These are phyloP conservation scores for Vollenhovia emeryi DNA, from an alignment of 1,140 invertebrate species.

Conservation along the genomic window DNA sequence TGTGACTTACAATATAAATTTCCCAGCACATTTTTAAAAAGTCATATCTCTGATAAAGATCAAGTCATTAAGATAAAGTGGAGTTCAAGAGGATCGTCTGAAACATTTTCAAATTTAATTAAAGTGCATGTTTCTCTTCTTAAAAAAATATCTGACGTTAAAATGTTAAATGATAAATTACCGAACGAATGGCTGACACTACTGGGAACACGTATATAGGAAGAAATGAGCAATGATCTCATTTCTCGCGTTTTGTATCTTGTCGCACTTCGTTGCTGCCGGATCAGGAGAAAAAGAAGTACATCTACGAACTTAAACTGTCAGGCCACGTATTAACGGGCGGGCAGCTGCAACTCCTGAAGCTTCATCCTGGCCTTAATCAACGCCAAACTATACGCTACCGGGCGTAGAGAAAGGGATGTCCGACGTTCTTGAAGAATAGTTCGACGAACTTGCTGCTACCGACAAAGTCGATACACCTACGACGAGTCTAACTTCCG, in stretches of 20 bases:
- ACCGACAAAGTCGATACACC: slow-evolving; percentile 39
- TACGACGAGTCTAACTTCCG: slow-evolving; percentile 18
- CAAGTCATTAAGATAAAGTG: neutral
- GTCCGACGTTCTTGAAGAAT: slow-evolving; percentile 38
- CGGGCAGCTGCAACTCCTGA: neutral
- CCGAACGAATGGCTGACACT: neutral
- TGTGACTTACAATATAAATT: neutral
- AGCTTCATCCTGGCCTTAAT: slow-evolving; percentile 32
- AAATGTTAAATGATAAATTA: neutral
- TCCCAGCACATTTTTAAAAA: neutral
- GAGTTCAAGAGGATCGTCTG: too few species aligned
- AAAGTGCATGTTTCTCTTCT: too few species aligned
- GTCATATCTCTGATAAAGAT: neutral
- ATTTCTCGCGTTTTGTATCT: neutral
- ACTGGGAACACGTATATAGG: neutral
- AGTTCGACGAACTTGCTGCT: slow-evolving; percentile 26
- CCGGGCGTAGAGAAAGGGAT: slow-evolving; percentile 7
- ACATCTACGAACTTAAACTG: slow-evolving; percentile 13
- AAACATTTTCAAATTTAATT: neutral
- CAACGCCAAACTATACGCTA: slow-evolving; percentile 30
- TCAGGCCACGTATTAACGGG: slow-evolving; percentile 18
- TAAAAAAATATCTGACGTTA: neutral
- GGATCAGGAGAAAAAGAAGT: neutral
- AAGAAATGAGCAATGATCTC: neutral
- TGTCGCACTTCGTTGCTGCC: neutral